These are phyloP conservation scores for Steromphala cineraria DNA, from an alignment of 2,888 invertebrate genomes.

Conservation along the genomic window DNA sequence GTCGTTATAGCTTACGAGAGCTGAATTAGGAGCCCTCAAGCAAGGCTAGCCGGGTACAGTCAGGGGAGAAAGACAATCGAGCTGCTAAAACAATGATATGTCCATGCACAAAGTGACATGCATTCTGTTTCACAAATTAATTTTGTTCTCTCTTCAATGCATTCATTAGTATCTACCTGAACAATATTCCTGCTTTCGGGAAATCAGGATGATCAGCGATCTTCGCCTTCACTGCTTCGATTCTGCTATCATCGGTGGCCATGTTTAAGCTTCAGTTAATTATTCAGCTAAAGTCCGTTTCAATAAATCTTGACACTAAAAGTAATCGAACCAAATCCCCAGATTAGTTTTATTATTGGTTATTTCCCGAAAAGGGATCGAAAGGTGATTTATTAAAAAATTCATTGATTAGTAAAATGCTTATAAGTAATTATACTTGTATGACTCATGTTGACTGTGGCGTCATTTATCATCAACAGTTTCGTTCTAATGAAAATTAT, in stretches of 20 bases:
- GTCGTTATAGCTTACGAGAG: no score
- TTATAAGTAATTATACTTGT: no score
- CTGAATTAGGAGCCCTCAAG: background rate
- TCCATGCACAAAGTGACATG: background rate
- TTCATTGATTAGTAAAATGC: no score
- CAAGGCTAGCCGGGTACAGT: background rate
- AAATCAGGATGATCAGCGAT: conserved; percentile 83
- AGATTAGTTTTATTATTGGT: no score
- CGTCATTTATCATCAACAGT: no score
- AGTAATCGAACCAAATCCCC: no score
- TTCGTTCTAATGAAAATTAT: no score
- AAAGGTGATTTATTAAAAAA: no score
- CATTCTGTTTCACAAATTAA: background rate
- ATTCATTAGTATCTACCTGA: conserved; percentile 81
- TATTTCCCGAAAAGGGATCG: no score
- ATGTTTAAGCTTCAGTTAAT: background rate
- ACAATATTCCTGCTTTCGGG: conserved; percentile 89
- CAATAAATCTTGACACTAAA: background rate
- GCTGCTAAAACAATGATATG: background rate
- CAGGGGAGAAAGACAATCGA: background rate
- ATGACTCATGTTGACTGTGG: no score
- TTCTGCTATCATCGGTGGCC: conserved; percentile 39
- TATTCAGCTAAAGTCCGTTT: background rate
- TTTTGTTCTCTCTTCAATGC: background rate
- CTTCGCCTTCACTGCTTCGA: conserved; percentile 41